Percentiles rank a stretch among this genome's conserved stretches.
Evolutionary conservation across 2,888 invertebrate genomes (phyloP).

Genomic region (Heliconius erato): DNA sequence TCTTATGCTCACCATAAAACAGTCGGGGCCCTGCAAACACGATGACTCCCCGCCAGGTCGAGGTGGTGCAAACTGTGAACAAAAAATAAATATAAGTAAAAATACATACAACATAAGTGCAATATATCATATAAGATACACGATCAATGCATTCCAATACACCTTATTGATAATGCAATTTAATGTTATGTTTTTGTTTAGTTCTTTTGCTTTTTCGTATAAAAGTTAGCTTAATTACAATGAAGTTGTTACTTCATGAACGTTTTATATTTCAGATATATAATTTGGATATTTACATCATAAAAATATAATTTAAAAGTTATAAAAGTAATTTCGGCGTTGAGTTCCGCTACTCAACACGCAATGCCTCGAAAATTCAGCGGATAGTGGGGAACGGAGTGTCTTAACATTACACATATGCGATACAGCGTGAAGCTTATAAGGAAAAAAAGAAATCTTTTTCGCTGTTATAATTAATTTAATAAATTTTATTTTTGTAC

Average conservation of each 20-base stretch:
- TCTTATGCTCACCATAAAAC: conserved; percentile 88
- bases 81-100: conserved; percentile 67
- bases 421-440: no score
- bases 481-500: background rate
- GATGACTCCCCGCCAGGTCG: conserved; percentile 88
- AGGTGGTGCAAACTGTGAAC: conserved; percentile 88
- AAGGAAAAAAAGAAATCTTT: no score
- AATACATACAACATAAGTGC: conserved; percentile 43
- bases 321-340: background rate
- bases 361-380: background rate
- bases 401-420: no score
- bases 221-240: background rate
- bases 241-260: background rate
- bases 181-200: background rate
- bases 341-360: background rate
- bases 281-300: background rate
- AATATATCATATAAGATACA: conserved; percentile 37
- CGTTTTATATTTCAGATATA: background rate
- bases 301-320: no score
- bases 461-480: background rate
- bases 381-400: no score
- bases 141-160: conserved; percentile 37
- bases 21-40: conserved; percentile 89
- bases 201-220: background rate
- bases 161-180: conserved; percentile 23